A percentile compares a stretch with the other conserved stretches of the same genome.
Evolutionary conservation across 2,888 invertebrate species (phyloP).

Genomic region (Watsonalla cultraria): DNA sequence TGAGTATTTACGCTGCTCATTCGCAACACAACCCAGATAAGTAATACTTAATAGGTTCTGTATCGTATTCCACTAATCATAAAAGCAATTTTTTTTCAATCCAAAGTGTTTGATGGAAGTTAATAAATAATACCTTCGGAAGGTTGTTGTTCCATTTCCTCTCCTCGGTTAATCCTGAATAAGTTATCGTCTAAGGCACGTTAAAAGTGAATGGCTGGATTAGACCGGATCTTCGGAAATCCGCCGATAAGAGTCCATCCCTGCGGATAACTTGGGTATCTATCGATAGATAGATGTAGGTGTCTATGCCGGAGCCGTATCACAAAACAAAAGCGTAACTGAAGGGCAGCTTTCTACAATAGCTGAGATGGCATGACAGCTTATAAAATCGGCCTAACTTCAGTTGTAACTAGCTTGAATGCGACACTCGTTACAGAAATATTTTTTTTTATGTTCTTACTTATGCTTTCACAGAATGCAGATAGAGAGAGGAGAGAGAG

Average conservation of each 20-base stretch:
- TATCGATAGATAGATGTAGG: slow-evolving; percentile 3
- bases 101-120: background rate
- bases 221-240: slow-evolving; percentile 24
- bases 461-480: too few relatives aligned
- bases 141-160: slow-evolving; percentile 3
- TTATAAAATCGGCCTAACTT: too few relatives aligned
- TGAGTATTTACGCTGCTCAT: too few relatives aligned
- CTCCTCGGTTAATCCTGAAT: slow-evolving; percentile 12
- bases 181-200: slow-evolving; percentile 19
- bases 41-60: background rate
- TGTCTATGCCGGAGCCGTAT: background rate
- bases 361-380: too few relatives aligned
- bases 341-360: too few relatives aligned
- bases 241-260: slow-evolving; percentile 8
- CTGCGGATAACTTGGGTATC: slow-evolving; percentile 1
- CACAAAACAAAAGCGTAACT: too few relatives aligned
- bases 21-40: background rate
- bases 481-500: too few relatives aligned
- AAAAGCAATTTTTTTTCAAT: background rate
- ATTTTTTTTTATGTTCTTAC: too few relatives aligned
- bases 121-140: slow-evolving; percentile 7
- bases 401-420: too few relatives aligned
- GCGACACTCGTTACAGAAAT: too few relatives aligned
- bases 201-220: slow-evolving; percentile 30
- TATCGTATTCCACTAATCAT: background rate